These are phyloP conservation scores for Drosophila repletoides DNA, from an alignment of 1,140 invertebrate species.

Conservation along the genomic window DNA sequence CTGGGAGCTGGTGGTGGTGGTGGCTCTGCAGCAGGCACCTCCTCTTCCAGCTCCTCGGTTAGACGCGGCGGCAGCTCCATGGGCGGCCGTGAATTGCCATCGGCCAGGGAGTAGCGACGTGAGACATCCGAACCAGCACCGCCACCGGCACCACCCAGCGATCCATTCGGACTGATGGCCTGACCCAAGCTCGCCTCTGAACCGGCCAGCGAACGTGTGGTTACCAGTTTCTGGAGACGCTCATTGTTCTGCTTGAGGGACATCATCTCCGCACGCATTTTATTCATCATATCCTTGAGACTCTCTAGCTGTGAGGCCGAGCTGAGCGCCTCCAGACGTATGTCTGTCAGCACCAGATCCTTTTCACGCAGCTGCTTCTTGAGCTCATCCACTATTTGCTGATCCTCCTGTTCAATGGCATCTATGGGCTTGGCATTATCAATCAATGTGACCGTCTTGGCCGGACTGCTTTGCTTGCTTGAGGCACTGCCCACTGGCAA, in stretches of 20 bases:
- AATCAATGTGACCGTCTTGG: constrained; percentile 79
- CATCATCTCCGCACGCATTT: constrained; percentile 98
- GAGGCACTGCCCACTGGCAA: constrained; percentile 61
- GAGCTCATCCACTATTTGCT: constrained; percentile 90
- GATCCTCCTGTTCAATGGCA: constrained; percentile 77
- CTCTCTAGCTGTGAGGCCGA: constrained; percentile 98
- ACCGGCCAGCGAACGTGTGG: constrained; percentile 90
- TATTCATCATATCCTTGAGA: constrained; percentile 96
- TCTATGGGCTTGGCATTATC: constrained; percentile 82
- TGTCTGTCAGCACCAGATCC: constrained; percentile 97
- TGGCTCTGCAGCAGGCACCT: constrained; percentile 81
- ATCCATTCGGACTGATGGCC: constrained; percentile 84
- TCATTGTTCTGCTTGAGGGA: constrained; percentile 98
- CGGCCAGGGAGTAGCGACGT: constrained; percentile 82
- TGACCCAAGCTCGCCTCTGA: constrained; percentile 89
- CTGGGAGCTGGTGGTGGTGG: constrained; percentile 70
- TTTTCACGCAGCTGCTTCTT: constrained; percentile 97
- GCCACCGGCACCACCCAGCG: constrained; percentile 70
- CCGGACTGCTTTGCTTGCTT: constrained; percentile 74
- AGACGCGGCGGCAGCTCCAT: constrained; percentile 83
- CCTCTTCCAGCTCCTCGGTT: constrained; percentile 83
- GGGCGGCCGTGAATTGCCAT: constrained; percentile 69
- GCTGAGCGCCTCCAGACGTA: constrained; percentile 96
- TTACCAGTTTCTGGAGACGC: constrained; percentile 93
- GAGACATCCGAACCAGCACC: constrained; percentile 63